Conservation (phyloP, 2,113 vertebrate species). For the Coreoperca whiteheadi region DNA sequence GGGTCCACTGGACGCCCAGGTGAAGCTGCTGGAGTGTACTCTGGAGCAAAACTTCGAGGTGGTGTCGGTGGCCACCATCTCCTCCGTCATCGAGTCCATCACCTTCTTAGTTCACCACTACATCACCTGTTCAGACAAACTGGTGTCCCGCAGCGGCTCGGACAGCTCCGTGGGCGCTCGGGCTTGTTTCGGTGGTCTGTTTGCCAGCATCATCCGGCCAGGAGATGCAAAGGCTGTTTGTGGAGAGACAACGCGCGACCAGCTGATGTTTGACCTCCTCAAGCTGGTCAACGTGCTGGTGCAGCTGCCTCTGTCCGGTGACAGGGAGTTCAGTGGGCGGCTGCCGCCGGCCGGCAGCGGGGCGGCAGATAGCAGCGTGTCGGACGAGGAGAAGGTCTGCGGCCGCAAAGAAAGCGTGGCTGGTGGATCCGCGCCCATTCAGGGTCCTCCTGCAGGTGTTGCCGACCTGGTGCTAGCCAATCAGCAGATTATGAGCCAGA, state of each 20-base stretch:
- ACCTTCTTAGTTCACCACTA: conserved; percentile 98
- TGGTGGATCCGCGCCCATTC: conserved; percentile 84
- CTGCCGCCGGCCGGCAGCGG: conserved; percentile 86
- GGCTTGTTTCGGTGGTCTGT: conserved; percentile 97
- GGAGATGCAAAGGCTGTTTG: conserved; percentile 99
- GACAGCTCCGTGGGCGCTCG: conserved; percentile 96
- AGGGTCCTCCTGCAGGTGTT: conserved; percentile 90
- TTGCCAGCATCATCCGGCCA: conserved; percentile 97
- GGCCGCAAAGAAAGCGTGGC: conserved; percentile 92
- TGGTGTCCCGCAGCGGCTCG: conserved; percentile 96
- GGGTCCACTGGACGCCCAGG: conserved; percentile 96
- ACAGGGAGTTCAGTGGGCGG: conserved; percentile 95
- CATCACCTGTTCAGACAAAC: conserved; percentile 97
- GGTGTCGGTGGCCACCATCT: conserved; percentile 96
- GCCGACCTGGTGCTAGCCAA: conserved; percentile 97
- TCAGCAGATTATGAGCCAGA: conserved; percentile 99
- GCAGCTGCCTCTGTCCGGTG: conserved; percentile 94
- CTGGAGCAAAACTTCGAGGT: conserved; percentile 98
- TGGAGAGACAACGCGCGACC: conserved; percentile 97
- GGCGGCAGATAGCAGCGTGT: conserved; percentile 93
- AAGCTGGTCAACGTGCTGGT: conserved; percentile 97
- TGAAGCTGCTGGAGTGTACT: conserved; percentile 97
- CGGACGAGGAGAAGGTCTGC: conserved; percentile 98
- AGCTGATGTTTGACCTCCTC: conserved; percentile 98
- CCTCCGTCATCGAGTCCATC: conserved; percentile 96